Evolutionary conservation across 2,113 vertebrate species (phyloP).

Genomic region (Corythornis vintsioides): DNA sequence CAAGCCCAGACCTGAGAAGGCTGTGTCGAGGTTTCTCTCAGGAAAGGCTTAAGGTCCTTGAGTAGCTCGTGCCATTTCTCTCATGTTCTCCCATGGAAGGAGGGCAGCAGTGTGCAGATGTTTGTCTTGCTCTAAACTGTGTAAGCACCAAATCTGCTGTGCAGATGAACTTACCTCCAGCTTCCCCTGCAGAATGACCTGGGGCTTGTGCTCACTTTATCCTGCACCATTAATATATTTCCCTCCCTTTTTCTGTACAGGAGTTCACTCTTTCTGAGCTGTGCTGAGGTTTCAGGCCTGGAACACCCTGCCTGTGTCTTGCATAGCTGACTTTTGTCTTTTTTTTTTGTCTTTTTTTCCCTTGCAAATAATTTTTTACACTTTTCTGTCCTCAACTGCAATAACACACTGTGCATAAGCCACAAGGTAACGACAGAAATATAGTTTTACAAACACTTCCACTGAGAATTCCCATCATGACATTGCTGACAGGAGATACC

Average conservation of each 20-base stretch:
- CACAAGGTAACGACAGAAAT: not conserved
- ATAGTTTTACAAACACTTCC: conserved; percentile 5
- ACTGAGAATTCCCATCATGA: conserved; percentile 28
- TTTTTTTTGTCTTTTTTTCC: fast-evolving
- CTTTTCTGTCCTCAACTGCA: not conserved
- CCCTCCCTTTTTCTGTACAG: not conserved
- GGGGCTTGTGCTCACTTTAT: not conserved
- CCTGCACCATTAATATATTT: not conserved
- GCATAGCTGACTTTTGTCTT: not conserved
- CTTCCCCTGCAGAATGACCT: not conserved
- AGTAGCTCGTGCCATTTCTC: not conserved
- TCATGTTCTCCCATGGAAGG: not conserved
- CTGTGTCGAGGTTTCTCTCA: not conserved
- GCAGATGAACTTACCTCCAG: not conserved
- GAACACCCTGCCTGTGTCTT: not conserved
- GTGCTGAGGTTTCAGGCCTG: not conserved
- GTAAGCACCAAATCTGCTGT: not conserved
- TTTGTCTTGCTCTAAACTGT: not conserved
- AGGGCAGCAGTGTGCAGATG: not conserved
- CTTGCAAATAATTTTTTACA: not conserved
- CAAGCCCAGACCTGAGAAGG: not conserved
- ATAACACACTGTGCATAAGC: not conserved
- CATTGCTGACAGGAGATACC: conserved; percentile 26
- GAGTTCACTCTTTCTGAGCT: not conserved
- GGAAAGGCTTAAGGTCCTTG: not conserved